phyloP scores from a whole-genome alignment of 2,888 invertebrate genomes.

The Sipunculus nudus region DNA sequence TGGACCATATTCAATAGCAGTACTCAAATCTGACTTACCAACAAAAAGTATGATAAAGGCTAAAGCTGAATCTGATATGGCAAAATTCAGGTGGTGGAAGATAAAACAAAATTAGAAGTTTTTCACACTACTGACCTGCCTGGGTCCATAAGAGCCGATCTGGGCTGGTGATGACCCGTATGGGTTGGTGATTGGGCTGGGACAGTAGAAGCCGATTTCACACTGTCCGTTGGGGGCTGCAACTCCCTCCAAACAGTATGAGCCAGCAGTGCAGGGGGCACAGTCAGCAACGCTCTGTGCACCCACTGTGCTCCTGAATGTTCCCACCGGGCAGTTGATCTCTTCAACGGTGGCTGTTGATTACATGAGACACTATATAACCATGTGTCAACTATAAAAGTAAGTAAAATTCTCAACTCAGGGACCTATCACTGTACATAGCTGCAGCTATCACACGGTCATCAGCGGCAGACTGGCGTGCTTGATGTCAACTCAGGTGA shows the following conservation, averaged over 20 bases:
- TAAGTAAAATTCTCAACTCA: too few relatives aligned
- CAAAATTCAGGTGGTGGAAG: too few relatives aligned
- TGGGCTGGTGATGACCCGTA: slow-evolving; percentile 47
- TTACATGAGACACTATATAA: not conserved
- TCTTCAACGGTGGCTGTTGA: slow-evolving; percentile 58
- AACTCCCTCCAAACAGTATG: slow-evolving; percentile 57
- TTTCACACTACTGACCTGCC: slow-evolving; percentile 44
- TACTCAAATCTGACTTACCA: too few relatives aligned
- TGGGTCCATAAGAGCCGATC: slow-evolving; percentile 59
- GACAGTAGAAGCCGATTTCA: slow-evolving; percentile 59
- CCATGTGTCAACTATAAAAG: not conserved
- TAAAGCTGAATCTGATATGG: too few relatives aligned
- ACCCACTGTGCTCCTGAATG: slow-evolving; percentile 49
- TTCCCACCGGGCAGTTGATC: slow-evolving; percentile 60
- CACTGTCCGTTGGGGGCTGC: slow-evolving; percentile 47
- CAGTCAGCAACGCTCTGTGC: slow-evolving; percentile 53
- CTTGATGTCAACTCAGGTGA: too few relatives aligned
- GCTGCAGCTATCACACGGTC: too few relatives aligned
- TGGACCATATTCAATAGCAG: too few relatives aligned
- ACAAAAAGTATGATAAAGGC: too few relatives aligned
- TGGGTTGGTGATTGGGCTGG: slow-evolving; percentile 54
- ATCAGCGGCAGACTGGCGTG: too few relatives aligned
- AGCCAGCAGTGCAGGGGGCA: slow-evolving; percentile 57
- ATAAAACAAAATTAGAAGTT: not conserved
- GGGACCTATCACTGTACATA: too few relatives aligned